A percentile compares a stretch with the other conserved stretches of the same genome.
Conservation (phyloP, 2,888 invertebrate genomes). For the Nebria brevicollis region DNA sequence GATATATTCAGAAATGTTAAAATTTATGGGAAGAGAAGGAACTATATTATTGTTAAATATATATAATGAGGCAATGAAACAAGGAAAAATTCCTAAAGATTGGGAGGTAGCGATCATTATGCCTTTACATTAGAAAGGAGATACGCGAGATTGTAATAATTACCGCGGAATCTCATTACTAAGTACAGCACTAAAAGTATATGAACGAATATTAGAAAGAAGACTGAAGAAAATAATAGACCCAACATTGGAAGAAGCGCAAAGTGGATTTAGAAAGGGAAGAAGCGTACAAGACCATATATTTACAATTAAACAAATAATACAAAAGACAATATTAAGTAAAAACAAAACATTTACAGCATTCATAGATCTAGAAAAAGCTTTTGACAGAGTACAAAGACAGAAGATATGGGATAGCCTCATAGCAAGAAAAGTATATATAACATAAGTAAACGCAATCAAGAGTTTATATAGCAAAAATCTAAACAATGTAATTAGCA, state of each 20-base stretch:
- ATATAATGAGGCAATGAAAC: not conserved
- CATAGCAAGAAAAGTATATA: too few relatives aligned
- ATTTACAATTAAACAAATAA: conserved; percentile 3
- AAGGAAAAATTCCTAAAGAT: conserved; percentile 36
- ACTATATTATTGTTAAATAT: conserved; percentile 12
- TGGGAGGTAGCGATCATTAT: conserved; percentile 44
- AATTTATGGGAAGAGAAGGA: too few relatives aligned
- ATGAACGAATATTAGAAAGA: conserved; percentile 28
- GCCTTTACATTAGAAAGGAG: conserved; percentile 32
- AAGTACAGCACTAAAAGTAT: conserved; percentile 32
- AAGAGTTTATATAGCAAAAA: too few relatives aligned
- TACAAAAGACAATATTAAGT: not conserved
- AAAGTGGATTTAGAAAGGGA: conserved; percentile 32
- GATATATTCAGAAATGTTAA: conserved; percentile 1
- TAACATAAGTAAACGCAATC: too few relatives aligned
- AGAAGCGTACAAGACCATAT: not conserved
- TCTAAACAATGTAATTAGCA: too few relatives aligned
- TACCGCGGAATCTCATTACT: conserved; percentile 37
- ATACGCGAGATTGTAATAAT: conserved; percentile 25
- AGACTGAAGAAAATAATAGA: not conserved
- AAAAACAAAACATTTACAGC: too few relatives aligned
- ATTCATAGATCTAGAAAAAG: too few relatives aligned
- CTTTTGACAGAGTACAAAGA: too few relatives aligned
- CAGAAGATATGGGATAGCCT: too few relatives aligned
- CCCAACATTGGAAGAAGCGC: conserved; percentile 25